A percentile compares a stretch with the other conserved stretches of the same genome.
Evolutionary conservation across 2,888 invertebrate species (phyloP).

Genomic region (Ypsolopha sequella): DNA sequence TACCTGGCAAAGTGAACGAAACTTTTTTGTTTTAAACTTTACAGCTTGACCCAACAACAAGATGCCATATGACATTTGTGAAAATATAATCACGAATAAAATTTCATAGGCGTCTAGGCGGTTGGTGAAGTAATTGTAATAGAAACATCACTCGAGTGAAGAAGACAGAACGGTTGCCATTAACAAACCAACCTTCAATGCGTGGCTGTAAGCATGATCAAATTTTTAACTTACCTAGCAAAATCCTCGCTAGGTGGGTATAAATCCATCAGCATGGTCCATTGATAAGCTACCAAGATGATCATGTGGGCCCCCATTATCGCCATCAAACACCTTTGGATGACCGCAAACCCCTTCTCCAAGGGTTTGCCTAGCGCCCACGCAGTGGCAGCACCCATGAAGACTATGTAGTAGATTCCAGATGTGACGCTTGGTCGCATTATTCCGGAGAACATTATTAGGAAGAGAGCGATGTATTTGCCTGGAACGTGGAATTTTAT

Average conservation of each 20-base stretch:
- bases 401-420: constrained; percentile 88
- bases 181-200: no score
- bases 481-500: constrained; percentile 46
- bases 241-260: constrained; percentile 77
- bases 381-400: constrained; percentile 87
- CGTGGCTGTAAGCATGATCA: no score
- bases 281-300: constrained; percentile 85
- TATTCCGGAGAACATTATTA: constrained; percentile 80
- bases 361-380: constrained; percentile 87
- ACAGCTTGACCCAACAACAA: background rate
- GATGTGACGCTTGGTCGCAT: constrained; percentile 87
- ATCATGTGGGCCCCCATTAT: constrained; percentile 82
- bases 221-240: constrained; percentile 74
- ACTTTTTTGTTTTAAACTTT: background rate
- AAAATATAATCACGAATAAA: background rate
- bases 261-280: constrained; percentile 81
- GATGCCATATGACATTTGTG: constrained; percentile 5
- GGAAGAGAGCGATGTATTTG: constrained; percentile 74
- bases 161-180: no score
- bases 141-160: no score
- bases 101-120: no score
- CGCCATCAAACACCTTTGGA: constrained; percentile 78
- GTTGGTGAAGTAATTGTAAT: no score
- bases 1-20: constrained; percentile 68
- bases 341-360: constrained; percentile 80